Evolutionary conservation across 2,888 invertebrate species (phyloP).

Genomic region (Xestia sexstrigata): DNA sequence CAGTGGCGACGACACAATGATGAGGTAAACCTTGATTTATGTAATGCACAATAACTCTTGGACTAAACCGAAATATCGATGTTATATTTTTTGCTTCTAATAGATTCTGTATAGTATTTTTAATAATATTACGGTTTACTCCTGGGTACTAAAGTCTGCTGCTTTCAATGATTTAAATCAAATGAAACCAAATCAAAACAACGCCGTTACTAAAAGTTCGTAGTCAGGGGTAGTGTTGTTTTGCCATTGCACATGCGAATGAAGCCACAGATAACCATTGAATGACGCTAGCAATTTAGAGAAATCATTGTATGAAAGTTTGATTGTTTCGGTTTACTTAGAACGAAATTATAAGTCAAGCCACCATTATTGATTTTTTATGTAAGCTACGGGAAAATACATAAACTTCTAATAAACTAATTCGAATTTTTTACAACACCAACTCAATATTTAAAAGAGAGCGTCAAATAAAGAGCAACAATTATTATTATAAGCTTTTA

Average conservation of each 20-base stretch:
- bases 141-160: not conserved
- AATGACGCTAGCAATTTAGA: not conserved
- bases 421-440: no score
- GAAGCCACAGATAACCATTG: not conserved
- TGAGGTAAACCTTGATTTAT: slow-evolving; percentile 52
- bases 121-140: not conserved
- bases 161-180: not conserved
- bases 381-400: no score
- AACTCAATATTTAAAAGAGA: no score
- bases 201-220: not conserved
- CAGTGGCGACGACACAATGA: slow-evolving; percentile 27
- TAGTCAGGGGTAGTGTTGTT: not conserved
- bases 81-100: not conserved
- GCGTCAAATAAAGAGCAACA: no score
- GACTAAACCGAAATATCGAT: not conserved
- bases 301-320: no score
- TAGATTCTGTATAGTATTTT: not conserved
- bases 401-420: no score
- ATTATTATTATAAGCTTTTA: no score
- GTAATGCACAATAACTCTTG: not conserved
- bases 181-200: not conserved
- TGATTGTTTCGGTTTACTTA: not conserved
- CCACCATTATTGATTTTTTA: no score
- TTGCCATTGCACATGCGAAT: not conserved
- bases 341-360: no score